phyloP scores from a whole-genome alignment of 2,797 vertebrate species.

The Antennarius maculatus region DNA sequence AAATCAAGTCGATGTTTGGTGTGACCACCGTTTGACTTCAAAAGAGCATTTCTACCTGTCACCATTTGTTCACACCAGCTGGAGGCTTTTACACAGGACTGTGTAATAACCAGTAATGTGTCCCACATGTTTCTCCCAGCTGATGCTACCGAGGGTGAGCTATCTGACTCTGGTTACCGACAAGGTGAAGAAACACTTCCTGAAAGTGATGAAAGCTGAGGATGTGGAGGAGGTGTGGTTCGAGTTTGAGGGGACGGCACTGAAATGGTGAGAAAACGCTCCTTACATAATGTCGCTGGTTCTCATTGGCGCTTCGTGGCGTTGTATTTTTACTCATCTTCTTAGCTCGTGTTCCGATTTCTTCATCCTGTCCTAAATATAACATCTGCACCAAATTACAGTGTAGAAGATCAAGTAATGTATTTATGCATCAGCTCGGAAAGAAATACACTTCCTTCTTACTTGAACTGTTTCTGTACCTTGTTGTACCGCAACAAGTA shows the following conservation, averaged over 20 bases:
- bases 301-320: neutral
- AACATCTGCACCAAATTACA: neutral
- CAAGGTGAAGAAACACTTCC: slow-evolving; percentile 99
- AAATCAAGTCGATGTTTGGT: too few relatives aligned
- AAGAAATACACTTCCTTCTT: neutral
- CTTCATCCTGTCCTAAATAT: neutral
- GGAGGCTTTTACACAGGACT: too few relatives aligned
- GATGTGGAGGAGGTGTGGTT: slow-evolving; percentile 98
- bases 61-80: too few relatives aligned
- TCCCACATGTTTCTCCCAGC: slow-evolving; percentile 70
- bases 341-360: neutral
- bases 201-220: slow-evolving; percentile 93
- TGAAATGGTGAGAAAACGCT: slow-evolving; percentile 90
- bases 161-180: slow-evolving; percentile 97
- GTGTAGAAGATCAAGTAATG: neutral
- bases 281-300: neutral
- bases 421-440: neutral
- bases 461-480: neutral
- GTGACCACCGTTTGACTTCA: too few relatives aligned
- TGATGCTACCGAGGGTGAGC: slow-evolving; percentile 96
- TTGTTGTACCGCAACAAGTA: too few relatives aligned
- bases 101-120: neutral
- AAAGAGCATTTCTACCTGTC: too few relatives aligned
- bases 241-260: slow-evolving; percentile 94
- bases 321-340: neutral